Percentiles rank a stretch among this genome's conserved stretches.
phyloP scores from a whole-genome alignment of 2,888 invertebrate species.

The Netelia fuscicornis region DNA sequence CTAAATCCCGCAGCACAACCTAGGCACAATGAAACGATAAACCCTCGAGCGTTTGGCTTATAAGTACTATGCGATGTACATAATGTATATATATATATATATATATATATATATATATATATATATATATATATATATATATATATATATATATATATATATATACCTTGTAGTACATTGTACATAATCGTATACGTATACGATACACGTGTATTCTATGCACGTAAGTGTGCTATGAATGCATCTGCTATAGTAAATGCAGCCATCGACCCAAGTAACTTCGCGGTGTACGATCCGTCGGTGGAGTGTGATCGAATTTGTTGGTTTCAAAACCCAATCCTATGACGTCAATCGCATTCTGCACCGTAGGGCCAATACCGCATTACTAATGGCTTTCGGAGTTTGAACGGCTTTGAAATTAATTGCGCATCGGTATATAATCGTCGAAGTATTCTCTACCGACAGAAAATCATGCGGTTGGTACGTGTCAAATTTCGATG shows the following conservation, averaged over 20 bases:
- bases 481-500: not conserved
- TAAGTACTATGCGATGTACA: conserved; percentile 50
- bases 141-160: conserved; percentile 10
- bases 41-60: conserved; percentile 64
- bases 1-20: conserved; percentile 69
- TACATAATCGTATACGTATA: too few species aligned
- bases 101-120: conserved; percentile 22
- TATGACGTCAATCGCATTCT: conserved; percentile 40
- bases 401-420: conserved; percentile 1
- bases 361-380: conserved; percentile 7
- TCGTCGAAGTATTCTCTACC: not conserved
- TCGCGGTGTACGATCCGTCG: conserved; percentile 23
- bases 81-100: conserved; percentile 8
- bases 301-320: conserved; percentile 40
- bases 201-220: not conserved
- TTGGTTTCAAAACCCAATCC: conserved; percentile 32
- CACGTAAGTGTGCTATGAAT: not conserved
- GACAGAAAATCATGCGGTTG: not conserved
- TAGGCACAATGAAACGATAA: conserved; percentile 71
- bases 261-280: conserved; percentile 31
- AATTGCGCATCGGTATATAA: not conserved
- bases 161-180: conserved; percentile 15
- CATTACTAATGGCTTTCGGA: conserved; percentile 3
- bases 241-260: conserved; percentile 20
- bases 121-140: conserved; percentile 20